A percentile compares a stretch with the other conserved stretches of the same genome.
These are phyloP conservation scores for Bucorvus abyssinicus DNA, from an alignment of 2,797 vertebrate species.

Conservation along the genomic window DNA sequence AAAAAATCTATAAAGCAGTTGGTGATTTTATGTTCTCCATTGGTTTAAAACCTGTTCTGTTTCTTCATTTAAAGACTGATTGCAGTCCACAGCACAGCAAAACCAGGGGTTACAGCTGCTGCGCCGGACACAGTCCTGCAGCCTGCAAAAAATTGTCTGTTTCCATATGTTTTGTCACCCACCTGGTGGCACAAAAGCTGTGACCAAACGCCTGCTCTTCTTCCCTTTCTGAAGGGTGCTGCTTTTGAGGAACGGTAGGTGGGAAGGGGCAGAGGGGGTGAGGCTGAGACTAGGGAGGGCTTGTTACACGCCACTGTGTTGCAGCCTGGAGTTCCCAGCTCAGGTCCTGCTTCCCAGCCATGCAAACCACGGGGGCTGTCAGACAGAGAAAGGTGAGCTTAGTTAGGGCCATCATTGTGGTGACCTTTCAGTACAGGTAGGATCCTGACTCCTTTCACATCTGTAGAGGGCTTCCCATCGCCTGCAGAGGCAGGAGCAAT, in stretches of 20 bases:
- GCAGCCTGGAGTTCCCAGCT: background rate
- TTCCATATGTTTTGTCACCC: background rate
- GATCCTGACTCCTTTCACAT: background rate
- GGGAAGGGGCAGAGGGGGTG: background rate
- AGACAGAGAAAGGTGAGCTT: background rate
- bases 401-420: background rate
- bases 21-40: background rate
- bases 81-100: background rate
- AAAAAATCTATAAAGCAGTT: background rate
- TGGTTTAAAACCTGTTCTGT: background rate
- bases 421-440: background rate
- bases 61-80: background rate
- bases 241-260: rapidly evolving
- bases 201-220: rapidly evolving
- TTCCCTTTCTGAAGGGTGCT: background rate
- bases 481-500: background rate
- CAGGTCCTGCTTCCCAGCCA: background rate
- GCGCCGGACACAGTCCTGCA: background rate
- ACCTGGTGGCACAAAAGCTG: background rate
- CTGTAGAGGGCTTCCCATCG: background rate
- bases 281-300: background rate
- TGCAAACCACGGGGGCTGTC: background rate
- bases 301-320: background rate
- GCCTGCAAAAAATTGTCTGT: background rate
- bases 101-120: background rate